These are phyloP conservation scores for Orgyia antiqua DNA, from an alignment of 2,888 invertebrate genomes.

Conservation along the genomic window DNA sequence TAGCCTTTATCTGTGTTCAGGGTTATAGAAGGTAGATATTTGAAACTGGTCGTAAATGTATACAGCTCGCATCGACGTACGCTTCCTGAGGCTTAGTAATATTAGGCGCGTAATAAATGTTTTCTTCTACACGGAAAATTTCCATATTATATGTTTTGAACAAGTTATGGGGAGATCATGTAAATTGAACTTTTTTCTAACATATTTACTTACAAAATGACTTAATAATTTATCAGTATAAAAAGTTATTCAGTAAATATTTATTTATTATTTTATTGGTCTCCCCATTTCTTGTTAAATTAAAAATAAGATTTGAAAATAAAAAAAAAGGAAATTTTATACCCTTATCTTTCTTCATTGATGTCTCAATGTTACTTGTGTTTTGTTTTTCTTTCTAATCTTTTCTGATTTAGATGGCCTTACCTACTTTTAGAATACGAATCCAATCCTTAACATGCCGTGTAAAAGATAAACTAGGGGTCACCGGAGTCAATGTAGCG, in stretches of 20 bases:
- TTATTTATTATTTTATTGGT: slow-evolving; percentile 1
- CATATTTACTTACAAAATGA: too few relatives aligned
- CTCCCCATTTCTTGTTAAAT: slow-evolving; percentile 47
- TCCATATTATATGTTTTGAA: slow-evolving; percentile 46
- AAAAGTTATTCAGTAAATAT: too few relatives aligned
- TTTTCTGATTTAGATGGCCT: slow-evolving; percentile 46
- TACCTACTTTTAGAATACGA: slow-evolving; percentile 49
- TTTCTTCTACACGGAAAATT: slow-evolving; percentile 62
- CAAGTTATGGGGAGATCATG: slow-evolving; percentile 44
- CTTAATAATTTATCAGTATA: too few relatives aligned
- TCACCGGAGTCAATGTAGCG: slow-evolving; percentile 60
- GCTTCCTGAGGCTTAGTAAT: slow-evolving; percentile 75
- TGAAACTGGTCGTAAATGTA: slow-evolving; percentile 71
- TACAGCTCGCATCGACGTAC: slow-evolving; percentile 69
- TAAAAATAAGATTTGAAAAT: slow-evolving; percentile 31
- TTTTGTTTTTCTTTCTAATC: slow-evolving; percentile 54
- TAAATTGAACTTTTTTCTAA: background rate
- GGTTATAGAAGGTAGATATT: slow-evolving; percentile 50
- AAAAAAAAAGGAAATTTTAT: slow-evolving; percentile 40
- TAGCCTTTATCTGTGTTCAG: slow-evolving; percentile 20
- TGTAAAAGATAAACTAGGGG: slow-evolving; percentile 49
- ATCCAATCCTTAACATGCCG: slow-evolving; percentile 31
- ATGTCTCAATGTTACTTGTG: slow-evolving; percentile 67
- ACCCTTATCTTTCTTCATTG: slow-evolving; percentile 51
- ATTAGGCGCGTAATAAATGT: slow-evolving; percentile 78